Evolutionary conservation across 1,140 invertebrate species (phyloP), one percentile per base, ranked within the genome.

Genomic region (Ctenoplectra terminalis): DNA sequence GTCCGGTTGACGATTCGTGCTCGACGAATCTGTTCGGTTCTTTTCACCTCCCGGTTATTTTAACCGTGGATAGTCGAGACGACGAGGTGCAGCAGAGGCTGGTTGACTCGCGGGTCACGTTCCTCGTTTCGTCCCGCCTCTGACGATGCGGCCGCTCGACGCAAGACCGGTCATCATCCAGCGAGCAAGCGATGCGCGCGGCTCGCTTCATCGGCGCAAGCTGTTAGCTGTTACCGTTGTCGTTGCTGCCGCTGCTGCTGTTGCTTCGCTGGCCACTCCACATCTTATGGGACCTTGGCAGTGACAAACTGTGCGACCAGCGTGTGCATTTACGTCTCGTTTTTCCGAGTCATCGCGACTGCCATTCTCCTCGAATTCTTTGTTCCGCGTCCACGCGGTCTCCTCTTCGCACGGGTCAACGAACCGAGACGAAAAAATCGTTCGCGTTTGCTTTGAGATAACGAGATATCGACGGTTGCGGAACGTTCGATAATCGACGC

Each of bases 91-190:
- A 40, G 23, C 43, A 37, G 26, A 56, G 48, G 31, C 31, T 78
- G 34, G 40, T 85, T 87, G 78, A 71, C 72, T 86, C 74, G 46
- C 86, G 63, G 64, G 78, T 87, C 81, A 87, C 86, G 86, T 87
- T 77, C 76, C 56, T 46, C 31, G 40, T 54, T 50, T 61, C 75
- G 80, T 82, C 74, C 58, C 52, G 54, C 11, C 71, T 63, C 48
- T 46, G 81, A 71, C 74, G 77, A 82, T 72, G 50, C 74, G 37
- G 40, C 48, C 34, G 80, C 37, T 61, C 54, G 72, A 52, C 26
- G 54, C 37, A 66, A 50, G 17, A 29, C 72, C 34, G 61, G 67
- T 69, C 52, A 52, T 69, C 70, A 34, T 60, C 29, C 37, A 54
- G 81, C 71, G 17, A 23, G 13, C 7, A 34, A 9, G 20, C 31